Conservation (phyloP, 2,888 invertebrate genomes). For the Pandemis heparana region DNA sequence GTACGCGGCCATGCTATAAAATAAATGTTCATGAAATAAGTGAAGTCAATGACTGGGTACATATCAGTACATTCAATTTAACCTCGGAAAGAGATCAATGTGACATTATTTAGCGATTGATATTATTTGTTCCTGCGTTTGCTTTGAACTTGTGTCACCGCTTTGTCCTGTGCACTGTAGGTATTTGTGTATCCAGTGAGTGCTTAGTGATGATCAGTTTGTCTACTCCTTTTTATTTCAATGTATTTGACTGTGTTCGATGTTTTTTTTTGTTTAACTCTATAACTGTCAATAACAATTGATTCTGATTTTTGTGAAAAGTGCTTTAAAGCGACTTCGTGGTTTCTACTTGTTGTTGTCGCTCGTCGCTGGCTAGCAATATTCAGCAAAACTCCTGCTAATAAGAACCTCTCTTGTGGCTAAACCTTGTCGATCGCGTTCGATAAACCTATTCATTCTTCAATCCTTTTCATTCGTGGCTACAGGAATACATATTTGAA, state of each 20-base stretch:
- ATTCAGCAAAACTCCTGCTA: too few relatives aligned
- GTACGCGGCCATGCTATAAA: background rate
- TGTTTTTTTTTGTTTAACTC: background rate
- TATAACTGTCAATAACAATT: too few relatives aligned
- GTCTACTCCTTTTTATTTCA: background rate
- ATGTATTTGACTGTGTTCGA: background rate
- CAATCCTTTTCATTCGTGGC: too few relatives aligned
- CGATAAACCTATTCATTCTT: too few relatives aligned
- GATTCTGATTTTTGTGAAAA: too few relatives aligned
- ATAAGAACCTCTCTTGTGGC: too few relatives aligned
- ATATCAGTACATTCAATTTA: background rate
- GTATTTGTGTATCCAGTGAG: background rate
- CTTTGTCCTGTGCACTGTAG: background rate
- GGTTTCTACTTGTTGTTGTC: too few relatives aligned
- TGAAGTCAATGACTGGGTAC: background rate
- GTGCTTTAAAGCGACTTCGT: too few relatives aligned
- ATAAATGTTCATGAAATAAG: background rate
- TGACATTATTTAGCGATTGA: slow-evolving; percentile 5
- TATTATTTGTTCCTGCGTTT: slow-evolving; percentile 15
- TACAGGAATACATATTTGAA: too few relatives aligned
- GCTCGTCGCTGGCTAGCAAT: too few relatives aligned
- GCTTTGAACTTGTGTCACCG: slow-evolving; percentile 11
- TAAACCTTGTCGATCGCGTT: too few relatives aligned
- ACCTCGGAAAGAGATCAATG: slow-evolving; percentile 27
- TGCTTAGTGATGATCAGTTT: background rate